These are phyloP conservation scores for Motacilla alba DNA, from an alignment of 2,113 vertebrate genomes.

Conservation along the genomic window DNA sequence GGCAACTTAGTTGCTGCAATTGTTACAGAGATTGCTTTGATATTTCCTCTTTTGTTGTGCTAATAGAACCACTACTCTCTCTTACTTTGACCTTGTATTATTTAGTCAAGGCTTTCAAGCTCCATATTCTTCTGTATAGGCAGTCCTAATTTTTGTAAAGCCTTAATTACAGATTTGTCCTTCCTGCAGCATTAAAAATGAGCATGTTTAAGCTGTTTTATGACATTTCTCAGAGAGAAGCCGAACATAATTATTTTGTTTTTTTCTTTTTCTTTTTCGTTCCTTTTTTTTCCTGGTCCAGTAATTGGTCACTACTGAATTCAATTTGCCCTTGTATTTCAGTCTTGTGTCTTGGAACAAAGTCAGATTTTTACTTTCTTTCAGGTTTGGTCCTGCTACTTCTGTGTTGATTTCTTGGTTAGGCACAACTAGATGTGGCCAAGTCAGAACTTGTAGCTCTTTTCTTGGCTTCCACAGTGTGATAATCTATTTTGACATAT, in stretches of 20 bases:
- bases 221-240: not conserved
- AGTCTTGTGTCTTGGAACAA: not conserved
- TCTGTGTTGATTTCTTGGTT: constrained; percentile 14
- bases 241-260: not conserved
- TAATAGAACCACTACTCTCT: not conserved
- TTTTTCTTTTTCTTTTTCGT: not conserved
- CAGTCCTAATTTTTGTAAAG: not conserved
- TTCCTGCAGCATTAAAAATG: not conserved
- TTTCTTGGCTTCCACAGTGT: constrained; percentile 19
- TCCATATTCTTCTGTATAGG: not conserved
- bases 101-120: constrained; percentile 13
- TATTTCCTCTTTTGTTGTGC: constrained; percentile 46
- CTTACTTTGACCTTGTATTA: constrained; percentile 47
- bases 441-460: constrained; percentile 25
- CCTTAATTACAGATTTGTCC: constrained; percentile 9
- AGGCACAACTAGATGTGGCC: not conserved
- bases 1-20: constrained; percentile 18
- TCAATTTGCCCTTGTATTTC: constrained; percentile 19
- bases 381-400: not conserved
- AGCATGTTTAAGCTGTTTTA: not conserved
- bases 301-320: not conserved
- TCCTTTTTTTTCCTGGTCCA: not conserved
- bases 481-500: constrained; percentile 36
- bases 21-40: constrained; percentile 50
- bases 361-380: constrained; percentile 4